A percentile compares a stretch with the other conserved stretches of the same genome.
These are phyloP conservation scores for Spongilla lacustris DNA, from an alignment of 37 sponge, comb jelly and placozoan species.

Conservation along the genomic window DNA sequence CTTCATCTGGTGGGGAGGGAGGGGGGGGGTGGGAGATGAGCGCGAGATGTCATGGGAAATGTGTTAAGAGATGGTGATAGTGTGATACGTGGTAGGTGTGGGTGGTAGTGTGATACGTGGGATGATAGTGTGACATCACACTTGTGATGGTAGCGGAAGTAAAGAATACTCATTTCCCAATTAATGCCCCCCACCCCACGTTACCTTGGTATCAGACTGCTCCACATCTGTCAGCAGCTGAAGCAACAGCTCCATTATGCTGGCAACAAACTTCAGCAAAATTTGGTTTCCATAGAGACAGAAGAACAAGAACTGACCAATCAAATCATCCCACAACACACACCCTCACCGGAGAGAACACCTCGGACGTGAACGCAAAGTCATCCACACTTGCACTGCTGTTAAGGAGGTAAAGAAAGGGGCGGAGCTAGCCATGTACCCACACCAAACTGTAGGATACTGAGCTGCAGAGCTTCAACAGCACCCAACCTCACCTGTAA, in stretches of 20 bases:
- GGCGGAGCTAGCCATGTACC: neutral
- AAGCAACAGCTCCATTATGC: constrained; percentile 35
- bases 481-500: constrained; percentile 64
- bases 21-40: neutral
- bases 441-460: constrained; percentile 15
- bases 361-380: constrained; percentile 49
- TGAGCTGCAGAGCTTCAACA: constrained; percentile 37
- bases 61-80: neutral
- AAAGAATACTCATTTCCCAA: neutral
- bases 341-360: constrained; percentile 75
- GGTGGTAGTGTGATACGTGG: neutral
- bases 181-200: neutral
- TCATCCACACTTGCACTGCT: constrained; percentile 64
- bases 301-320: neutral
- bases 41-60: neutral
- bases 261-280: constrained; percentile 55
- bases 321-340: neutral
- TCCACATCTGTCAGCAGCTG: constrained; percentile 51
- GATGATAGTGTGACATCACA: neutral
- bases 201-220: constrained; percentile 65
- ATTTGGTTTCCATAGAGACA: neutral
- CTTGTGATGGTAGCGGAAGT: neutral
- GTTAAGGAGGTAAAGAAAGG: no score
- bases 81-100: neutral
- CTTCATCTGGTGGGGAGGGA: constrained; percentile 39